These are phyloP conservation scores for Galagoides demidoff DNA, from an alignment of 2,797 vertebrate genomes.

Conservation along the genomic window DNA sequence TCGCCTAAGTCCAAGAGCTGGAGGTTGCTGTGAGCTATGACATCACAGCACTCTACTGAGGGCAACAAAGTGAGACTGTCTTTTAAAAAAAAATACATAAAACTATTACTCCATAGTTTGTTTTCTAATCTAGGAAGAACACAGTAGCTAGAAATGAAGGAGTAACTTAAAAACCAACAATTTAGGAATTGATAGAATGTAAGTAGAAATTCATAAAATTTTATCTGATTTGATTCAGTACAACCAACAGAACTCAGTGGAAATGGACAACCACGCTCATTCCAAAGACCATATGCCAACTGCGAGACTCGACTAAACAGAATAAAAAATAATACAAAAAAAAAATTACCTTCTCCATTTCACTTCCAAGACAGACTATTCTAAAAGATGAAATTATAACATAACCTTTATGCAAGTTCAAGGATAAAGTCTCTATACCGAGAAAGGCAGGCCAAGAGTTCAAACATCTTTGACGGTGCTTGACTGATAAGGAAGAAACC, in stretches of 20 bases:
- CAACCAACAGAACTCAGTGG: conserved; percentile 72
- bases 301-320: conserved; percentile 19
- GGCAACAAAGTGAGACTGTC: too few species aligned
- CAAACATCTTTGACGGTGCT: neutral
- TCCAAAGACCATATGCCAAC: conserved; percentile 79
- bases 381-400: neutral
- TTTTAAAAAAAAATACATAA: neutral
- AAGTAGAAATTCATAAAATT: conserved; percentile 71
- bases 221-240: conserved; percentile 73
- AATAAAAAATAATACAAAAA: conserved; percentile 32
- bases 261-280: conserved; percentile 74
- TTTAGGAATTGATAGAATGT: conserved; percentile 65
- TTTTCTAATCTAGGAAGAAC: conserved; percentile 58
- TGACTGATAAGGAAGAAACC: neutral
- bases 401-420: neutral
- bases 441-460: neutral
- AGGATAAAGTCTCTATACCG: neutral
- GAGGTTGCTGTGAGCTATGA: too few species aligned
- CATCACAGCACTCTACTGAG: too few species aligned
- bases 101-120: conserved; percentile 70
- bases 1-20: too few species aligned
- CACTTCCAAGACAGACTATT: conserved; percentile 10
- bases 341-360: conserved; percentile 4
- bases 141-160: conserved; percentile 44
- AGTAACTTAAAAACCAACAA: conserved; percentile 60